Base-by-base conservation (phyloP, 2,797 vertebrate species). In the Heterohyrax brucei region DNA sequence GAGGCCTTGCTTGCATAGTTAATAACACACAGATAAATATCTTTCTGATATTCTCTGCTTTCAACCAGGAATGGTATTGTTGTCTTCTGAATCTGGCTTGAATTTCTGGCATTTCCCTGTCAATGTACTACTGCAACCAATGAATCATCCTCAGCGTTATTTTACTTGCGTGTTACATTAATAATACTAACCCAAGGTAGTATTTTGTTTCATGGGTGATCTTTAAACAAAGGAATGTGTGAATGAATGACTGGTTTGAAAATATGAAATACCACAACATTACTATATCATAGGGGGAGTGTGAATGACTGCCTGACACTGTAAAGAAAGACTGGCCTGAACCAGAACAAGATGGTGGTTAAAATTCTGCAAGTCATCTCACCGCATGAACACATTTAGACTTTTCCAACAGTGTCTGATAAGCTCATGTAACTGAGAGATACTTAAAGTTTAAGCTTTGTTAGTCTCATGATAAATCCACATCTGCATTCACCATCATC, bases 401-500 rank as follows among this genome's bases (percentile, higher is more conserved):
- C 19, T 28, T 77, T 70, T 76, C 78, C 44, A 62, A 70, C n/a
- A 44, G 10, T 87, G 77, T 30, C 64, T 10, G 14, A 16, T 30
- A 53, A 5, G n/a, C 30, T 73, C 8, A 19, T 44, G 75, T 3
- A 76, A n/a, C 46, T n/a, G 33, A 61, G 24, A 26, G 21, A 3
- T 7, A n/a, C 33, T 1, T 33, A 26, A 33, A 53, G 24, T 22
- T 33, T 50, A 70, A 61, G 53, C 53, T 56, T 56, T 56, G 13
- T 53, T 53, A 56, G 53, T 56, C 18, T 56, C 13, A 56, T 56
- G 8, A 46, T 50, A 33, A 62, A 30, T 30, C 14, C 30, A 21
- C 2, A 0, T 64, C 24, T n/a, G 3, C 1, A 0, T 3, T 70
- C 28, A 30, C 50, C 22, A 3, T 76, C 68, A 39, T 39, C 39